phyloP scores from a whole-genome alignment of 2,797 vertebrate genomes.

The Mormyrops boulengeri region DNA sequence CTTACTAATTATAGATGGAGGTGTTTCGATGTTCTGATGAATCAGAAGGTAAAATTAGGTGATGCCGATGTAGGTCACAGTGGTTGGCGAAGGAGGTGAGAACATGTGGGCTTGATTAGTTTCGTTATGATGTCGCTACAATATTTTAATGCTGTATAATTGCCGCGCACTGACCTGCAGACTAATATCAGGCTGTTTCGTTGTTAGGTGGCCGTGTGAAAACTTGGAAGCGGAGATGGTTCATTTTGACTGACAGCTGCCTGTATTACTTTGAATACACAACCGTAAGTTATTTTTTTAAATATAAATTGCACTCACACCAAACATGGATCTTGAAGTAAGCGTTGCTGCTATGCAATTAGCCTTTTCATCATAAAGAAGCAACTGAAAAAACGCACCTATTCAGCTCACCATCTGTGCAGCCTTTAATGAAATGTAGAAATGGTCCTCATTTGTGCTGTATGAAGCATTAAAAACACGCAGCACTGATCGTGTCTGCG shows the following conservation, averaged over 20 bases:
- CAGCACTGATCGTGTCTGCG: background rate
- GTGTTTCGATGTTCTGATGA: background rate
- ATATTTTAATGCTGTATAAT: background rate
- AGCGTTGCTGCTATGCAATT: background rate
- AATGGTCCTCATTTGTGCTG: background rate
- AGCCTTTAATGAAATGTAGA: background rate
- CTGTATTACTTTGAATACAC: constrained; percentile 94
- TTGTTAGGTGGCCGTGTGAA: constrained; percentile 82
- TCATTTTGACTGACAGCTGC: constrained; percentile 91
- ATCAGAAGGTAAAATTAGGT: background rate
- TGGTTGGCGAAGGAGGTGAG: background rate
- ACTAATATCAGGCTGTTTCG: background rate
- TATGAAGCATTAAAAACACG: background rate
- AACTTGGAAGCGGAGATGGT: constrained; percentile 92
- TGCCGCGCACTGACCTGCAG: background rate
- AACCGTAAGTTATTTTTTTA: constrained; percentile 65
- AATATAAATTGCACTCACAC: background rate
- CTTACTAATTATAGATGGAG: background rate
- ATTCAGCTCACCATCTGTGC: background rate
- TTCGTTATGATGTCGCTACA: background rate
- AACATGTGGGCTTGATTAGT: background rate
- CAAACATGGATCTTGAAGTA: background rate
- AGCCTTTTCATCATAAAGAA: background rate
- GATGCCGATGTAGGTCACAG: background rate
- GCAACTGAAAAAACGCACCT: background rate